Evolutionary conservation across 2,797 vertebrate species (phyloP), one percentile per base, ranked within the genome.

Genomic region (Mormyrus hasselquistii): DNA sequence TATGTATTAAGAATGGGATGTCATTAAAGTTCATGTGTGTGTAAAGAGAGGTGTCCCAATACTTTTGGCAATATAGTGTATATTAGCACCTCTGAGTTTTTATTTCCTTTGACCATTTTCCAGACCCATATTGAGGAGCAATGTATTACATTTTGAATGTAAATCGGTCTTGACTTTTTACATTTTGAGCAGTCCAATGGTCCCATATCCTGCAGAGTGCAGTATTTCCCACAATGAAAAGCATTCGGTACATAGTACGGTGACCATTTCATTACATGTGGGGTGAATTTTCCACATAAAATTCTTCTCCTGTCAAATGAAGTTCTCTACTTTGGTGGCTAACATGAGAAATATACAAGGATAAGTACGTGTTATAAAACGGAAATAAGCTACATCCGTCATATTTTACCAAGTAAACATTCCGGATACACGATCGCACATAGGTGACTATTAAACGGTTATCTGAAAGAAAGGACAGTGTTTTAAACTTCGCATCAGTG

Each of bases 191-290:
- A 12, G n/a, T 12, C 7, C 53, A 14, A 52, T 57, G 25, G 50
- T 34, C 16, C 85, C 12, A 2, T 57, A 55, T 41, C 85, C 85
- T 87, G 85, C 29, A 87, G 86, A 87, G 86, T 38, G 86, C 86
- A 57, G 86, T 87, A 57, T 87, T 87, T 57, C 53, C 53, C 86
- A 29, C 53, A 59, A 14, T 57, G 34, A 87, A 57, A 87, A 55
- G 0, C 53, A 41, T 57, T 85, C 49, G 22, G 8, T 14, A 25
- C 41, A 49, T 52, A 12, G 19, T 25, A 52, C n/a, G 44, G 22
- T 85, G 22, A 50, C 47, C 25, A 73, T 85, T 85, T 82, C 41
- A 82, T 82, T 47, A 47, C 7, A 73, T 38, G 69, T 47, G 38
- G 41, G 19, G 12, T 85, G 82, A 10, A 49, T 44, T 83, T 49